Evolutionary conservation across 1,140 invertebrate genomes (phyloP), one percentile per base, ranked within the genome.

Genomic region (Drosophila azteca): DNA sequence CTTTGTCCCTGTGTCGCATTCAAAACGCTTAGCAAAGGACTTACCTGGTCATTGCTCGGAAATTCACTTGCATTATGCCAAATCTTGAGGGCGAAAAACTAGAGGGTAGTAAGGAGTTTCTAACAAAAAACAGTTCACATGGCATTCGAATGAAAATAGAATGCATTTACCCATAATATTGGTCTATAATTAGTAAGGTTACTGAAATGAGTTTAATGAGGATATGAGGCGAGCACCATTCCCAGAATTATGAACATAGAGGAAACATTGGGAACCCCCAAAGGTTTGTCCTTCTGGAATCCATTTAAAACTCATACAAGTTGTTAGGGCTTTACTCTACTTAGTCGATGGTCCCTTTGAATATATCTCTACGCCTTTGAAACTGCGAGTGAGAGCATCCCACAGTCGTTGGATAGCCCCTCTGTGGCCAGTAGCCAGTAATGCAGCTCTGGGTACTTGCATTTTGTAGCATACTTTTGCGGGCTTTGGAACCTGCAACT

Each of bases 391-490:
- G 35, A 61, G 64, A 17, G 63, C 11, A 49, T 49, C 0, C 31
- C 7, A 4, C 7, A 24, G 66, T 66, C 65, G 65, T 17, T 17
- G 15, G 17, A 20, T 26, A 29, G 31, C n/a, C 22, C 13, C 13
- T 26, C 24, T 4, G 24, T n/a, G n/a, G n/a, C 24, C 15, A 15
- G 24, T 13, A 46, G 49, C 26, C 52, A 26, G 53, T 46, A 54
- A 66, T 75, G 64, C 57, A 55, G 81, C 39, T 58, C 59, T 8
- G 31, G 76, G 73, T 71, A 80, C 68, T 82, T 87, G 78, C 74
- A 87, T 78, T 85, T 68, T 79, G 81, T 84, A 83, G 77, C 80
- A 58, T 66, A 84, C 81, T 84, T 83, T 69, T 87, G 82, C 67
- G 82, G 81, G 81, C 81, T 85, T 75, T 75, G 63, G 63, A 11